Evolutionary conservation across 2,888 invertebrate genomes (phyloP), one percentile per base, ranked within the genome.

Genomic region (Drosophila testacea): DNA sequence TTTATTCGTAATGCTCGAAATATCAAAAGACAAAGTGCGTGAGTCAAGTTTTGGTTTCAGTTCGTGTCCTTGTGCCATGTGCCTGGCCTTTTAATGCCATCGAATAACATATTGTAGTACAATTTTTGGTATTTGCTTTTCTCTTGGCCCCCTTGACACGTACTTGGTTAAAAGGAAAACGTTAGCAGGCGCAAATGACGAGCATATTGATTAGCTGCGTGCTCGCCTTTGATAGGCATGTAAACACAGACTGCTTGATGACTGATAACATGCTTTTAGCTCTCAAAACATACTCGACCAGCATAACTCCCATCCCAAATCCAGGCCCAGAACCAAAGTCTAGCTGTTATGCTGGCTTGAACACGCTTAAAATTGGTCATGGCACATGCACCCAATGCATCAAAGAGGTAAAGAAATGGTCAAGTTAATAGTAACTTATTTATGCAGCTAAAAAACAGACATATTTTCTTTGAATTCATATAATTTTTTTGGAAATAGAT

Each of bases 81-180:
- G 56, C 46, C 39, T 73, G 78, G 59, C 62, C 63, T 57, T 61
- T 71, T 60, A 72, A 57, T 70, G 69, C 62, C 34, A 16, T 16
- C 50, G 46, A 28, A 30, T 42, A 70, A 50, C 62, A 69, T 59
- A 68, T 67, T 64, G 66, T 66, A 62, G 54, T 63, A 72, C 57
- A 63, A 54, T 65, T 67, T 70, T 67, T 72, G 69, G 66, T 38
- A 42, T 50, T 63, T 60, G 55, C 27, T 51, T 69, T 69, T 63
- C 41, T 47, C 32, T 48, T 54, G 50, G 72, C 71, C 85, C 85
- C 73, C 81, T 89, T 79, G 89, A 87, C 86, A 89, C 86, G 86
- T 89, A 85, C 81, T 88, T 79, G 90, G 83, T 72, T 89, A 89
- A 89, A 85, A 87, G 90, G 83, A 89, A 88, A 87, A 79, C 70